A percentile compares a stretch with the other conserved stretches of the same genome.
Evolutionary conservation across 2,797 vertebrate genomes (phyloP).

Genomic region (Atherinosoma microstoma): DNA sequence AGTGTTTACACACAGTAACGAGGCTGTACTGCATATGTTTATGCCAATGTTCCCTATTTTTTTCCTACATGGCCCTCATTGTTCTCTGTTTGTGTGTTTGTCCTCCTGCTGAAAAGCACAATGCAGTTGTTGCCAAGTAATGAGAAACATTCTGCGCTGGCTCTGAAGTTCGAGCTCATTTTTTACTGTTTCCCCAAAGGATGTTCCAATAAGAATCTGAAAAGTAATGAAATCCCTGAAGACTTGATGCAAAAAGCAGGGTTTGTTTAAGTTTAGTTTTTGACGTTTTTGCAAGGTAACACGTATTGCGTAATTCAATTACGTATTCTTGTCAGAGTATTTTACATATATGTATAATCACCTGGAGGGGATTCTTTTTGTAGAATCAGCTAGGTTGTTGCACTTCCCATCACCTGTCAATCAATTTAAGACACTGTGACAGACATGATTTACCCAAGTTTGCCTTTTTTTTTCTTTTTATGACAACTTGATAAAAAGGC

Average conservation of each 20-base stretch:
- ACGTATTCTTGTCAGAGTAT: conserved; percentile 44
- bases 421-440: conserved; percentile 34
- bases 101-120: conserved; percentile 62
- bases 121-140: conserved; percentile 56
- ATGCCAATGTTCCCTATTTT: conserved; percentile 49
- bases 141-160: conserved; percentile 54
- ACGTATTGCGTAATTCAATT: conserved; percentile 49
- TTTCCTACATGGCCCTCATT: conserved; percentile 65
- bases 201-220: conserved; percentile 60
- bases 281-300: conserved; percentile 36
- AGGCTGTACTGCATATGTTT: conserved; percentile 56
- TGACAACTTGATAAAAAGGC: conserved; percentile 14
- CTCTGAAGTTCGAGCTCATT: conserved; percentile 56
- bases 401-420: conserved; percentile 35
- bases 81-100: conserved; percentile 57
- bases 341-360: conserved; percentile 17
- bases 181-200: conserved; percentile 54
- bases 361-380: conserved; percentile 54
- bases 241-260: conserved; percentile 28
- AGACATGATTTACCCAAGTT: conserved; percentile 38
- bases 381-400: conserved; percentile 28
- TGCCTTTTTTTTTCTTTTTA: conserved; percentile 22
- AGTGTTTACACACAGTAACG: conserved; percentile 51
- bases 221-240: conserved; percentile 59
- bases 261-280: conserved; percentile 24